A percentile compares a stretch with the other conserved stretches of the same genome.
Conservation (phyloP, 2,888 invertebrate genomes). For the Megastigmus dorsalis region DNA sequence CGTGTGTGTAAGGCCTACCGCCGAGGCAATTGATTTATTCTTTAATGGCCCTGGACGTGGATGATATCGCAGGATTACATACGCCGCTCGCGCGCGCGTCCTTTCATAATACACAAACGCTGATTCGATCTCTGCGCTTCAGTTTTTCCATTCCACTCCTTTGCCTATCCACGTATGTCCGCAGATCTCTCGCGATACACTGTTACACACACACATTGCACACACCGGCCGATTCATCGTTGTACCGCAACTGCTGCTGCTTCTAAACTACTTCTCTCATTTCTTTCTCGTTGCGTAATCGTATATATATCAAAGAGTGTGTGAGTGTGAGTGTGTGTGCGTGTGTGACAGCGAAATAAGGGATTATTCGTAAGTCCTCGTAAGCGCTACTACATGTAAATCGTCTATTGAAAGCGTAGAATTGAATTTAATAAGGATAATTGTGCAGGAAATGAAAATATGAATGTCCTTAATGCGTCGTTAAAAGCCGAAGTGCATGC, state of each 20-base stretch:
- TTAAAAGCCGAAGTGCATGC: not conserved
- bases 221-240: not conserved
- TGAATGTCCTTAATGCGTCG: not conserved
- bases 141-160: not conserved
- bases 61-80: slow-evolving; percentile 22
- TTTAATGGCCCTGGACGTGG: slow-evolving; percentile 59
- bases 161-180: no score
- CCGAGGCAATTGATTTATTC: slow-evolving; percentile 66
- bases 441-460: slow-evolving; percentile 11
- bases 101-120: not conserved
- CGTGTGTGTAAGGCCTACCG: slow-evolving; percentile 38
- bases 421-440: slow-evolving; percentile 15
- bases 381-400: not conserved
- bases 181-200: no score
- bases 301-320: slow-evolving; percentile 8
- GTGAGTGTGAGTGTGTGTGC: no score
- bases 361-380: slow-evolving; percentile 25
- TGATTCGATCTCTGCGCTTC: not conserved
- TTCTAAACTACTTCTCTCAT: not conserved
- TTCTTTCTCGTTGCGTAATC: slow-evolving; percentile 23
- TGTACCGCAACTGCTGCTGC: no score
- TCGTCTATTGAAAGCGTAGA: not conserved
- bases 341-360: slow-evolving; percentile 17
- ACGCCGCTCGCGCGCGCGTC: not conserved
- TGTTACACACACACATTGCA: not conserved